phyloP scores from a whole-genome alignment of 2,888 invertebrate species.

The Loripinus fragilis region DNA sequence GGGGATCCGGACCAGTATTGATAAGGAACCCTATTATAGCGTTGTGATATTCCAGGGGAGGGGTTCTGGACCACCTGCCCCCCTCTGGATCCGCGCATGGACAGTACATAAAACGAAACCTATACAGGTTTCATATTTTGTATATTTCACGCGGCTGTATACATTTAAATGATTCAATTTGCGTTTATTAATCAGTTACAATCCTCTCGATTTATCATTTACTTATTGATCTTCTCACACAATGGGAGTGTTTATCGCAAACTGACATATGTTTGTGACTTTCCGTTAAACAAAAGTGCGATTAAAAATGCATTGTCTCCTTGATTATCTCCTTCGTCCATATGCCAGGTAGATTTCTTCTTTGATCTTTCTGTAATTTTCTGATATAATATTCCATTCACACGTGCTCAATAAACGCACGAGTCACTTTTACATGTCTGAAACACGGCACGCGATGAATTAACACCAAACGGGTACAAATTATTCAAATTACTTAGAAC shows the following conservation, averaged over 20 bases:
- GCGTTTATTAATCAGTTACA: too few relatives aligned
- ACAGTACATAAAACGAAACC: too few relatives aligned
- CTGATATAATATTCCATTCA: slow-evolving; percentile 12
- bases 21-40: too few relatives aligned
- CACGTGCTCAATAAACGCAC: slow-evolving; percentile 18
- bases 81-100: too few relatives aligned
- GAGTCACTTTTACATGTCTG: slow-evolving; percentile 6
- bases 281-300: slow-evolving; percentile 1
- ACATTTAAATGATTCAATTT: too few relatives aligned
- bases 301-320: slow-evolving; percentile 7
- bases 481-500: neutral
- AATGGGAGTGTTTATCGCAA: neutral
- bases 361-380: slow-evolving; percentile 10
- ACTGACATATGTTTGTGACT: slow-evolving; percentile 11
- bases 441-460: neutral
- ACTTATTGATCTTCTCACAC: too few relatives aligned
- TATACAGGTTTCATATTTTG: too few relatives aligned
- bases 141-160: too few relatives aligned
- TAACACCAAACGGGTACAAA: neutral
- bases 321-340: neutral
- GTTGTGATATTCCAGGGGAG: too few relatives aligned
- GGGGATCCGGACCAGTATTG: too few relatives aligned
- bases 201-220: too few relatives aligned
- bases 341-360: slow-evolving; percentile 18
- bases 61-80: too few relatives aligned